These are phyloP conservation scores for Thelaira solivaga DNA, from an alignment of 2,888 invertebrate genomes.

Conservation along the genomic window DNA sequence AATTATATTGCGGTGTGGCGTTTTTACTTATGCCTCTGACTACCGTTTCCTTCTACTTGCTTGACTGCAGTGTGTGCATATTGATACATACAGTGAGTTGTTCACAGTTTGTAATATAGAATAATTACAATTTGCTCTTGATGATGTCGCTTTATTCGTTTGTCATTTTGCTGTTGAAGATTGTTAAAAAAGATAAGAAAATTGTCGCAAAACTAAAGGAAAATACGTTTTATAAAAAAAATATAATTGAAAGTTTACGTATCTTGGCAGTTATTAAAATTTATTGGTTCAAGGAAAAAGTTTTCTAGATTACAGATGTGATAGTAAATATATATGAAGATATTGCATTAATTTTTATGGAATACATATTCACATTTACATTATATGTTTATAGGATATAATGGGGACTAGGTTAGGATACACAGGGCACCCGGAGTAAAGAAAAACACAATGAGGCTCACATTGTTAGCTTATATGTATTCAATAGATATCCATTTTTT, in stretches of 20 bases:
- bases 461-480: too few species aligned
- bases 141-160: neutral
- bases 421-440: too few species aligned
- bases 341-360: too few species aligned
- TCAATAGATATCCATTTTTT: too few species aligned
- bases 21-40: neutral
- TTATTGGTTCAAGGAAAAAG: conserved; percentile 25
- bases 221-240: neutral
- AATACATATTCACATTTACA: too few species aligned
- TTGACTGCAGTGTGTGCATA: neutral
- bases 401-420: too few species aligned
- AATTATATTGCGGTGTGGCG: neutral
- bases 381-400: too few species aligned
- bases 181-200: conserved; percentile 3
- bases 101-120: neutral
- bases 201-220: neutral
- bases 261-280: neutral
- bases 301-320: neutral
- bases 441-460: too few species aligned
- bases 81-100: neutral
- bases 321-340: too few species aligned
- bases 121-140: neutral
- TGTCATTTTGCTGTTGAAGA: neutral
- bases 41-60: neutral
- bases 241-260: neutral